Evolutionary conservation across 2,113 vertebrate genomes (phyloP).

Genomic region (Hydropotes inermis): DNA sequence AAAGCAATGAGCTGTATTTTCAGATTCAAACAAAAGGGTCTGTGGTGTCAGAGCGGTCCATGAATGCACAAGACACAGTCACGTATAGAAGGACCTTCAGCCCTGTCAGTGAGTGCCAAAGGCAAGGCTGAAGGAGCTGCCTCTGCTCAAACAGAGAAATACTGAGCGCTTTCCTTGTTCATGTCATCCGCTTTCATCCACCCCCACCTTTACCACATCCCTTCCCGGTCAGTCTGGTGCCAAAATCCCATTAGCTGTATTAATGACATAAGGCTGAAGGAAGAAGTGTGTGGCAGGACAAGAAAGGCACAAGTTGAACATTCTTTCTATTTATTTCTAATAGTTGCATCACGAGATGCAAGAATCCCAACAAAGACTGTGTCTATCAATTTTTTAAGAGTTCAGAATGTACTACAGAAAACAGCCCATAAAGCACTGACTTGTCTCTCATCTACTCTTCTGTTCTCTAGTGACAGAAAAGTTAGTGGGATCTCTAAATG

Average conservation of each 20-base stretch:
- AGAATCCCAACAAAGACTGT: constrained; percentile 17
- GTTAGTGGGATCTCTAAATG: not conserved
- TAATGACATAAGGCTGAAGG: constrained; percentile 76
- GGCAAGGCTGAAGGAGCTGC: constrained; percentile 70
- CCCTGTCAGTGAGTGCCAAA: constrained; percentile 77
- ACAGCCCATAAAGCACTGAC: not conserved
- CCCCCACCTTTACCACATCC: not conserved
- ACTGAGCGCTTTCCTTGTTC: constrained; percentile 21
- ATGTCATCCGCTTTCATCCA: constrained; percentile 53
- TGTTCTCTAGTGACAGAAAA: not conserved
- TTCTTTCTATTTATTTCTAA: constrained; percentile 61
- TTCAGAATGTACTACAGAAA: not conserved
- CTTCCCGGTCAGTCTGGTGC: constrained; percentile 61
- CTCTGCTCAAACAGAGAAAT: constrained; percentile 67
- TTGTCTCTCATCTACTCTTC: not conserved
- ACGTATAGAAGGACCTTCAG: constrained; percentile 77
- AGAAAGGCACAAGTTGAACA: constrained; percentile 74
- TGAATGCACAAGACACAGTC: constrained; percentile 87
- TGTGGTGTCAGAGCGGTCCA: constrained; percentile 84
- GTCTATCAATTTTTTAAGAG: not conserved
- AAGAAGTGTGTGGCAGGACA: constrained; percentile 73
- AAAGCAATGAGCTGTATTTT: constrained; percentile 82
- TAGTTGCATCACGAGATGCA: constrained; percentile 67
- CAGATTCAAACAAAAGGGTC: constrained; percentile 87
- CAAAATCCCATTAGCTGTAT: constrained; percentile 81